Evolutionary conservation across 2,888 invertebrate species (phyloP), one percentile per base, ranked within the genome.

Genomic region (Plusia festucae): DNA sequence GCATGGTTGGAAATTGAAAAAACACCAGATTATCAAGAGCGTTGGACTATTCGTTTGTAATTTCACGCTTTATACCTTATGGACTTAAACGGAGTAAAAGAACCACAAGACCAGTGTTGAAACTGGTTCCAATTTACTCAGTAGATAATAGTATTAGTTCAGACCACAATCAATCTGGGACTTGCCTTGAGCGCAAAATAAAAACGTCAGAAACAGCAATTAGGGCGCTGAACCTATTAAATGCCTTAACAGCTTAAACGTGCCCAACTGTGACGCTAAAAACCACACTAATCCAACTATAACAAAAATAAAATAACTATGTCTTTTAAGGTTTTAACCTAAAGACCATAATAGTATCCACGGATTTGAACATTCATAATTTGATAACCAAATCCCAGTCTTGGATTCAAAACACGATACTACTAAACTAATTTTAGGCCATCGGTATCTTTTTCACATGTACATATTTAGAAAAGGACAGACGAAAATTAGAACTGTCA

Each of bases 141-240:
- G n/a, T n/a, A n/a, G n/a, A n/a, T n/a, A n/a, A 40, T n/a, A 4
- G 9, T 16, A 32, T 15, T 53, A 2, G 57, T 27, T 44, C 24
- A 32, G 27, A 52, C 64, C 46, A 58, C 18, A 56, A 59, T 22
- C 61, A 59, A 64, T 75, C 46, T 58, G 13, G 61, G 56, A 16
- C 24, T 20, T 40, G 34, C 56, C 61, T 70, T 51, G 49, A 62
- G 24, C 49, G 15, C 22, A n/a, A 15, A 32, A 61, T 68, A 65
- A 78, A 77, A 69, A 8, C 64, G 63, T 56, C 60, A 44, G 68
- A 68, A 68, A 65, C 61, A 55, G 59, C 65, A 79, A 74, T 70
- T 79, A 77, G 68, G 60, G 73, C 79, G 63, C 69, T 62, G 65
- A 76, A 69, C 72, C 69, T 63, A 72, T 79, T 56, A 68, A 64